Conservation (phyloP, 2,888 invertebrate species). For the Zygothrica quintamaculata region DNA sequence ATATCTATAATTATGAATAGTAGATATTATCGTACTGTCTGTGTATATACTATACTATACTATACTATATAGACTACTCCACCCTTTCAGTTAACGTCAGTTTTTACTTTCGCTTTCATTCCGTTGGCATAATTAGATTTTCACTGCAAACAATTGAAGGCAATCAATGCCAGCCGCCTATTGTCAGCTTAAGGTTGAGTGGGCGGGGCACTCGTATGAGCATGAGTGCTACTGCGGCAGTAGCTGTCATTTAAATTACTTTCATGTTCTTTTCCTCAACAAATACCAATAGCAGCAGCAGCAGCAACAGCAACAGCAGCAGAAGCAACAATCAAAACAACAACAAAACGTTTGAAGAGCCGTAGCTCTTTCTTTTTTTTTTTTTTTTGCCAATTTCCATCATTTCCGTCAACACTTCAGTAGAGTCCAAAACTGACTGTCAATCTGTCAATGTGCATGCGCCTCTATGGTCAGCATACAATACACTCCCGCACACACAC, state of each 20-base stretch:
- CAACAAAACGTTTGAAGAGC: slow-evolving; percentile 14
- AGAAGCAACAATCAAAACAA: slow-evolving; percentile 18
- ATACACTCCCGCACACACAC: slow-evolving; percentile 21
- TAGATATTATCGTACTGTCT: slow-evolving; percentile 9
- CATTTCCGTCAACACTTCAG: slow-evolving; percentile 78
- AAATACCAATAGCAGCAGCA: slow-evolving; percentile 22
- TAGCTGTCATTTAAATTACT: slow-evolving; percentile 67
- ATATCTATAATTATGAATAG: slow-evolving; percentile 56
- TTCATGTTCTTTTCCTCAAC: slow-evolving; percentile 59
- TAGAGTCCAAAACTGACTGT: slow-evolving; percentile 68
- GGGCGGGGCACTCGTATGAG: no score
- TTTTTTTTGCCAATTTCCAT: slow-evolving; percentile 65
- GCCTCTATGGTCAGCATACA: slow-evolving; percentile 33
- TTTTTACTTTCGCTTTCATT: slow-evolving; percentile 64
- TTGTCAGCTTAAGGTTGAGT: slow-evolving; percentile 2
- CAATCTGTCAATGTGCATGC: slow-evolving; percentile 72
- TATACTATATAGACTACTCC: not conserved
- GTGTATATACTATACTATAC: no score
- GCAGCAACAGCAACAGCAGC: slow-evolving; percentile 17
- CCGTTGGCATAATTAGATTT: slow-evolving; percentile 49
- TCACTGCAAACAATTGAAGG: slow-evolving; percentile 62
- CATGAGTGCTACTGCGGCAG: no score
- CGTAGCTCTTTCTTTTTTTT: slow-evolving; percentile 58
- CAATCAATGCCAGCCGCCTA: slow-evolving; percentile 57
- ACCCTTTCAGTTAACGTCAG: not conserved